A percentile compares a stretch with the other conserved stretches of the same genome.
Conservation (phyloP, 2,113 vertebrate species). For the Saimiri boliviensis region DNA sequence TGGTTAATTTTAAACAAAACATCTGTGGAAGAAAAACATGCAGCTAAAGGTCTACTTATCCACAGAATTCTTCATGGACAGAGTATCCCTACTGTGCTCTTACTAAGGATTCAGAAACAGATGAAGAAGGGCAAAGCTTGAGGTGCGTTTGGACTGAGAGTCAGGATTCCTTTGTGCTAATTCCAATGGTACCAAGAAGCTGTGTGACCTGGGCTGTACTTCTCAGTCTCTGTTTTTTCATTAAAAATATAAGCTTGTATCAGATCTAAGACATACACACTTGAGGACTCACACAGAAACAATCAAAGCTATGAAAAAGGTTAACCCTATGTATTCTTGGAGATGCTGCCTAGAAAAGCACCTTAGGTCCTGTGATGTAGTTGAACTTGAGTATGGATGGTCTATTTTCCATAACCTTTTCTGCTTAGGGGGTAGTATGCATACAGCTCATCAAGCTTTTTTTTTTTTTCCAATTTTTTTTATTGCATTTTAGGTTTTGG, state of each 20-base stretch:
- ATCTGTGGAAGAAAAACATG: background rate
- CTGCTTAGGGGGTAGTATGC: background rate
- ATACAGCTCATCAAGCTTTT: background rate
- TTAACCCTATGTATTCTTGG: background rate
- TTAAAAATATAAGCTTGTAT: background rate
- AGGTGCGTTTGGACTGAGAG: background rate
- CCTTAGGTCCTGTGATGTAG: background rate
- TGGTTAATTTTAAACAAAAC: constrained; percentile 17
- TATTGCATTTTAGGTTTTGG: too few species aligned
- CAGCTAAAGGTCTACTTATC: background rate
- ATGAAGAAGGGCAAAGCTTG: background rate
- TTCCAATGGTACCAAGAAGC: background rate
- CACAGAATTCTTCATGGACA: background rate
- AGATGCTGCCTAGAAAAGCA: background rate
- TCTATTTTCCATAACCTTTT: background rate
- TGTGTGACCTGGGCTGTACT: background rate
- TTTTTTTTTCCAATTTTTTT: too few species aligned
- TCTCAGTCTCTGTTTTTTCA: background rate
- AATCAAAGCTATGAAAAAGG: background rate
- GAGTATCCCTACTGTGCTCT: background rate
- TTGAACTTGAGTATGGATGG: background rate
- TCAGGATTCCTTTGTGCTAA: background rate
- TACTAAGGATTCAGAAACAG: background rate
- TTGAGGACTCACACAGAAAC: background rate
- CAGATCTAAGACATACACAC: background rate